Evolutionary conservation across 2,888 invertebrate species (phyloP).

Genomic region (Volucella inanis): DNA sequence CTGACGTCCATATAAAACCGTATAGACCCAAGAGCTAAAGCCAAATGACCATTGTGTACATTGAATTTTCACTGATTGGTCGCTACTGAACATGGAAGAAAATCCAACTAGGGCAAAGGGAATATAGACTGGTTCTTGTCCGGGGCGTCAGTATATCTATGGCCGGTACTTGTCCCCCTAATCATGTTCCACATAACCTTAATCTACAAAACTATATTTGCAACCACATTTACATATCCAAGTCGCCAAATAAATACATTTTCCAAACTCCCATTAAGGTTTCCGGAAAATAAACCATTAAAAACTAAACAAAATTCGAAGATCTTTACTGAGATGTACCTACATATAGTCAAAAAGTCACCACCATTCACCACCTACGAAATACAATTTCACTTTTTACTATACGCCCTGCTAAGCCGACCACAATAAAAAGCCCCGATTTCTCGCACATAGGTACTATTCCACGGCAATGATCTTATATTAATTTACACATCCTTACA

Average conservation of each 20-base stretch:
- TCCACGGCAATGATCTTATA: constrained; percentile 20
- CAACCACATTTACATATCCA: constrained; percentile 29
- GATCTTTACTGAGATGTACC: neutral
- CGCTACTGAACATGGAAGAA: too few relatives aligned
- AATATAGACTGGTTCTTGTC: too few relatives aligned
- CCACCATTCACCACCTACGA: constrained; percentile 1
- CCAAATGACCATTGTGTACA: too few relatives aligned
- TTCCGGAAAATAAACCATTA: constrained; percentile 45
- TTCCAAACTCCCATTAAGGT: constrained; percentile 51
- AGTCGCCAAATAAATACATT: constrained; percentile 33
- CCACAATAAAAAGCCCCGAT: constrained; percentile 48
- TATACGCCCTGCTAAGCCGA: constrained; percentile 41
- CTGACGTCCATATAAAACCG: too few relatives aligned
- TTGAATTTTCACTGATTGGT: too few relatives aligned
- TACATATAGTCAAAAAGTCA: neutral
- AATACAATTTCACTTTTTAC: constrained; percentile 16
- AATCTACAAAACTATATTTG: neutral
- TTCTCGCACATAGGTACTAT: constrained; percentile 26
- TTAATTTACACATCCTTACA: constrained; percentile 61
- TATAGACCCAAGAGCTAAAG: too few relatives aligned
- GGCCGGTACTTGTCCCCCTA: too few relatives aligned
- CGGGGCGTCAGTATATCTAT: too few relatives aligned
- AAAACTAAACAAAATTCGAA: constrained; percentile 46
- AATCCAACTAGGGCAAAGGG: too few relatives aligned
- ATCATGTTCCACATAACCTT: neutral